Evolutionary conservation across 2,888 invertebrate genomes (phyloP), one percentile per base, ranked within the genome.

Genomic region (Dicranocentrus wangi): DNA sequence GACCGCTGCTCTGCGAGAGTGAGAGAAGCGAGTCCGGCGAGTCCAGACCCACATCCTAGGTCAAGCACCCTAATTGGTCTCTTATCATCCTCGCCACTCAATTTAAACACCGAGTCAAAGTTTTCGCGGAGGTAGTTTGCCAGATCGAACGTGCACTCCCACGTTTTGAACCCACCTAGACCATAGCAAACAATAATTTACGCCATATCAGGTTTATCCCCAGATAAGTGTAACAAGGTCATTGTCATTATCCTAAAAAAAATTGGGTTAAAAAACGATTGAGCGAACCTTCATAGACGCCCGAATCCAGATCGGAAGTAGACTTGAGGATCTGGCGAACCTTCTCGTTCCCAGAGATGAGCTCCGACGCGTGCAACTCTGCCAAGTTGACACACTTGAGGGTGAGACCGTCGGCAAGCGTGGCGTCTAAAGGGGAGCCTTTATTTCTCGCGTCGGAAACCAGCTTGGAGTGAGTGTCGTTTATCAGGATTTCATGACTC

Each of bases 131-230:
- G 88, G 88, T 93, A 95, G 81, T 92, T 89, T 43, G 93, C 89
- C 72, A 98, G 89, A 88, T 98, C 97, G 87, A 92, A 90, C 3
- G 96, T 95, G 87, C 97, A 96, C 90, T 98, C 98, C 98, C 98
- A 98, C 81, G 97, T 92, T 91, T 98, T 98, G 32, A 97, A 90
- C 10, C 98, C 98, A 87, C 98, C 97, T 96, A 87, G 65, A 47
- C 25, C 8, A 7, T 21, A 58, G 61, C 8, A 58, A 71, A 2
- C 65, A 51, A 55, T n/a, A 32, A 42, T 53, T 27, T 32, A 68
- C 39, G 23, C 8, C 21, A 68, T 7, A 39, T 47, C 43, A 43
- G 47, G 23, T 25, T 13, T 21, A 23, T 1, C 47, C 8, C 39
- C 53, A 23, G 8, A 47, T 53, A 8, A 21, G 7, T 43, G 15